These are phyloP conservation scores for Drosophila kanapiae DNA, from an alignment of 1,140 invertebrate genomes.

Conservation along the genomic window DNA sequence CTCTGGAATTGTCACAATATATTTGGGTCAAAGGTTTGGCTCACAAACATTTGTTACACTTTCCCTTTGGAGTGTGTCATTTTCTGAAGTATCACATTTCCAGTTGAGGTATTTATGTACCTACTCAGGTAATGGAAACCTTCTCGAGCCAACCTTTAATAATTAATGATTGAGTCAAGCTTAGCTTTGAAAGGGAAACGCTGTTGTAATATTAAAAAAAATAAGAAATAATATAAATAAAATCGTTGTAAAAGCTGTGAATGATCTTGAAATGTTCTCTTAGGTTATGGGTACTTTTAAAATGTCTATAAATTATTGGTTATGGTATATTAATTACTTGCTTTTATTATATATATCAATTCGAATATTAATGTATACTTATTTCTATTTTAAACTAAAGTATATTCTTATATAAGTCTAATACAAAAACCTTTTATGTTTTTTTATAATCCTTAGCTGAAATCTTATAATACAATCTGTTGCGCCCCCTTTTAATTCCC, in stretches of 20 bases:
- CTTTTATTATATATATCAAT: too few species aligned
- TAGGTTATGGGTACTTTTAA: too few species aligned
- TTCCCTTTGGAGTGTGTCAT: conserved; percentile 29
- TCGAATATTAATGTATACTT: too few species aligned
- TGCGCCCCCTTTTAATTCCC: too few species aligned
- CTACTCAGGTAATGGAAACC: conserved; percentile 5
- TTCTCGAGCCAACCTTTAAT: neutral
- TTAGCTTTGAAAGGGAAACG: neutral
- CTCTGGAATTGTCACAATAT: conserved; percentile 18
- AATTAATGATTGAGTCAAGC: conserved; percentile 9
- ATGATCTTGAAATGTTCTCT: too few species aligned
- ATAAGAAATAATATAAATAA: neutral
- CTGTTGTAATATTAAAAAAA: too few species aligned
- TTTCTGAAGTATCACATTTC: conserved; percentile 39
- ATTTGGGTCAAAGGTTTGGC: conserved; percentile 34
- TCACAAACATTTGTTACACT: conserved; percentile 44
- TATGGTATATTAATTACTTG: too few species aligned
- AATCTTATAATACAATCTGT: neutral
- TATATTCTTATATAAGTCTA: too few species aligned
- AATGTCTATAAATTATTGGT: too few species aligned
- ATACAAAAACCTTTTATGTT: neutral
- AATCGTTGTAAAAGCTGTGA: too few species aligned
- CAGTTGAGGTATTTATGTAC: conserved; percentile 27
- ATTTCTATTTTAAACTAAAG: too few species aligned
- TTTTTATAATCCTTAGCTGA: neutral